These are phyloP conservation scores for Leptopilina drosophilae DNA, from an alignment of 2,888 invertebrate species.

Conservation along the genomic window DNA sequence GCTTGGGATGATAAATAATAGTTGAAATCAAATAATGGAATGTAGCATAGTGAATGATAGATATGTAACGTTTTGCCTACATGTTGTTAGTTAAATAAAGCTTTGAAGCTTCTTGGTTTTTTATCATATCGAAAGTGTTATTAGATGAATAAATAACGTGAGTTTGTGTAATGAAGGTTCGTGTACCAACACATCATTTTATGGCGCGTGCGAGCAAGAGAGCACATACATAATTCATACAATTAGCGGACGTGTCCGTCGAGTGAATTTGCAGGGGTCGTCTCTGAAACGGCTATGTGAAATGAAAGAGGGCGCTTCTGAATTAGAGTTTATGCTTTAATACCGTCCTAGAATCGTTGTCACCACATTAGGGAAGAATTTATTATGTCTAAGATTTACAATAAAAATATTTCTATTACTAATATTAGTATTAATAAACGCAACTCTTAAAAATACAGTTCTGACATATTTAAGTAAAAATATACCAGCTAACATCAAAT, in stretches of 20 bases:
- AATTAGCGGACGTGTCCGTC: conserved; percentile 67
- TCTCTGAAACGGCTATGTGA: conserved; percentile 53
- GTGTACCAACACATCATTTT: conserved; percentile 53
- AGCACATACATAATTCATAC: conserved; percentile 71
- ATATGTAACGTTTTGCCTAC: neutral
- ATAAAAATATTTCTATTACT: too few species aligned
- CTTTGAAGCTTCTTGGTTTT: conserved; percentile 15
- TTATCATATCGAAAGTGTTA: conserved; percentile 12
- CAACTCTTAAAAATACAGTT: too few species aligned
- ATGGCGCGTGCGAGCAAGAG: conserved; percentile 62
- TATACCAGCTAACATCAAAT: too few species aligned
- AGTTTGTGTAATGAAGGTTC: conserved; percentile 34
- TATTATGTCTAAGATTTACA: too few species aligned
- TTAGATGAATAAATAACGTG: conserved; percentile 38
- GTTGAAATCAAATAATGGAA: too few species aligned
- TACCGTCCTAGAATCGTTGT: conserved; percentile 1
- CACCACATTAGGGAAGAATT: neutral
- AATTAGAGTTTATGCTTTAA: conserved; percentile 31
- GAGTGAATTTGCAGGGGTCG: conserved; percentile 55
- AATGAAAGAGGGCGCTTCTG: conserved; percentile 48
- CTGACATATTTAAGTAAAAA: too few species aligned
- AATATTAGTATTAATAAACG: too few species aligned
- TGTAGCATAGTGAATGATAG: too few species aligned
- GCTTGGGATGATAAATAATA: too few species aligned
- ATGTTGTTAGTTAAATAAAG: neutral